Evolutionary conservation across 2,113 vertebrate genomes (phyloP), one percentile per base, ranked within the genome.

Genomic region (Solea senegalensis): DNA sequence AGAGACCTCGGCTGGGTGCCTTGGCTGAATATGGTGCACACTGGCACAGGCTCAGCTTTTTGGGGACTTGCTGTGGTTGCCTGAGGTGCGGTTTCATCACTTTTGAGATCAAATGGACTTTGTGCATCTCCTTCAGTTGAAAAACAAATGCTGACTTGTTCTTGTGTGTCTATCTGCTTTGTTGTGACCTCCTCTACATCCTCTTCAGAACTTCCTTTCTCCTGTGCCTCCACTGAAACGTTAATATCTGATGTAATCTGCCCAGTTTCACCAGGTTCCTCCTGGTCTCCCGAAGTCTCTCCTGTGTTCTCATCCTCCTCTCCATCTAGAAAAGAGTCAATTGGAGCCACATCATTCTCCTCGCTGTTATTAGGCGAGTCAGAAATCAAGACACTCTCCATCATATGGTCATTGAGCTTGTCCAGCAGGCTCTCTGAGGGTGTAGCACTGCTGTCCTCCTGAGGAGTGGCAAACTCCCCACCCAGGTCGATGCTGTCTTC

Each of bases 331-430:
- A 96, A 82, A 10, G 94, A 94, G 51, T 96, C 96, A 4, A 97
- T 95, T 9, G 96, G 95, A 9, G 92, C 95, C 0, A 90, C 86
- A 1, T 98, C 96, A 8, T 97, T 97, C 70, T 98, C 97, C 67
- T 98, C 97, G 0, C 97, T 99, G 69, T 97, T 95, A 66, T 95
- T 98, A 0, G 97, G 96, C 0, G 98, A 99, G 89, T 99, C 97
- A 0, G 97, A 99, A 73, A 99, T 99, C 85, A 99, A 93, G 59
- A 99, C 98, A 0, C 98, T 99, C 66, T 99, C 98, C 97, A 99
- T 98, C 97, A 98, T 95, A 65, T 98, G 97, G 45, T 99, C 98
- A 0, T 94, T 96, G 6, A 99, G 95, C 71, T 95, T 98, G 69
- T 96, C 96, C 11, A 93, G 81, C 11, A 95, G 93, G 71, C 94